Evolutionary conservation across 2,113 vertebrate genomes (phyloP).

Genomic region (Dasyurus viverrinus): DNA sequence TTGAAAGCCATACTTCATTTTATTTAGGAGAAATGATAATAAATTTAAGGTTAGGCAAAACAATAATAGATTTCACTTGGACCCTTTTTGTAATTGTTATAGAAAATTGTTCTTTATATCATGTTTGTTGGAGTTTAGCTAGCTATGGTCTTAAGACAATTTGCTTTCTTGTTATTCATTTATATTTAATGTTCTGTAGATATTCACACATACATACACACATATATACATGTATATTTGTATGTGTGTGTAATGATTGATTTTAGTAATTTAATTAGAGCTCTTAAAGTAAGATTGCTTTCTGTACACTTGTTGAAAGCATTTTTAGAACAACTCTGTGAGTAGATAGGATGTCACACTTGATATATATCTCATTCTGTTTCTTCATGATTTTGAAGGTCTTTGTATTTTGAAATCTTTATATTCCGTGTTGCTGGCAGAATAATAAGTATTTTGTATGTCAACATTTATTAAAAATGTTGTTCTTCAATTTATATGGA

Average conservation of each 20-base stretch:
- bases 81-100: neutral
- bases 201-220: neutral
- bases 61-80: neutral
- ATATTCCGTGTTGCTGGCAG: neutral
- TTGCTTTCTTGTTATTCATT: neutral
- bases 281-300: neutral
- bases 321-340: neutral
- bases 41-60: neutral
- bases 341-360: neutral
- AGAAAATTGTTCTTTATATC: neutral
- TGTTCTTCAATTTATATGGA: neutral
- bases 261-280: neutral
- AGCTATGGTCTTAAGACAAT: neutral
- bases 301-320: neutral
- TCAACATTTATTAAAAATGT: neutral
- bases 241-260: neutral
- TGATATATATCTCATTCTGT: neutral
- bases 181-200: neutral
- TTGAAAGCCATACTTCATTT: neutral
- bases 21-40: neutral
- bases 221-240: too few relatives aligned
- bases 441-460: neutral
- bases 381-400: neutral
- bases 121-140: neutral
- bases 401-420: neutral